These are phyloP conservation scores for Busseola fusca DNA, from an alignment of 2,888 invertebrate species.

Conservation along the genomic window DNA sequence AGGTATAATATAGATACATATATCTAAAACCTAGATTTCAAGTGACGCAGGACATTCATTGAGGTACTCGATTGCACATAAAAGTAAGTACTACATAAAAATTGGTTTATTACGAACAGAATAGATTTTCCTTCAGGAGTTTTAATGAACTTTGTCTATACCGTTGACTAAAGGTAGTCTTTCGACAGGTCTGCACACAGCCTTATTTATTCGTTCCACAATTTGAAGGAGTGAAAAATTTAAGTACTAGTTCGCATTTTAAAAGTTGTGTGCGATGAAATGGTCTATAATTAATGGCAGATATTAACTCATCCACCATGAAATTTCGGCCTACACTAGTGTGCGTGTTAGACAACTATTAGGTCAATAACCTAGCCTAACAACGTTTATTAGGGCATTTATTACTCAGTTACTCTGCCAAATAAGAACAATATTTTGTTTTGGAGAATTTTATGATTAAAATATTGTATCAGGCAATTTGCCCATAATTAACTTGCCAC, in stretches of 20 bases:
- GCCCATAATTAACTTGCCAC: constrained; percentile 1
- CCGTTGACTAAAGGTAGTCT: not conserved
- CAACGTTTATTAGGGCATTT: constrained; percentile 1
- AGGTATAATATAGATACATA: not conserved
- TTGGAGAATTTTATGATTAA: not conserved
- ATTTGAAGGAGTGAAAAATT: not conserved
- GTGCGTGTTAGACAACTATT: not conserved
- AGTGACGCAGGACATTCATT: not conserved
- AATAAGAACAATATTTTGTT: not conserved
- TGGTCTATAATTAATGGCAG: not conserved
- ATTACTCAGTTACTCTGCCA: constrained; percentile 14
- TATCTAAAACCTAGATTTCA: not conserved
- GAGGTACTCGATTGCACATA: not conserved
- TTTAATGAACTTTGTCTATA: not conserved
- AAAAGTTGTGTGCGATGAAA: not conserved
- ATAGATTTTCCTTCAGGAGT: too few species aligned
- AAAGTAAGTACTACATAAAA: not conserved
- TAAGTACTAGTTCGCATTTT: not conserved
- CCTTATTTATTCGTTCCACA: too few species aligned
- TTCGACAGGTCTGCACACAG: not conserved
- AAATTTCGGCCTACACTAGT: not conserved
- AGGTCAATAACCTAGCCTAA: constrained; percentile 1
- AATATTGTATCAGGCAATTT: constrained; percentile 12
- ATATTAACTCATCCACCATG: not conserved
- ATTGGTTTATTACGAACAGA: not conserved